Base-by-base conservation (phyloP, 2,113 vertebrate species). In the Copsychus sechellarum region DNA sequence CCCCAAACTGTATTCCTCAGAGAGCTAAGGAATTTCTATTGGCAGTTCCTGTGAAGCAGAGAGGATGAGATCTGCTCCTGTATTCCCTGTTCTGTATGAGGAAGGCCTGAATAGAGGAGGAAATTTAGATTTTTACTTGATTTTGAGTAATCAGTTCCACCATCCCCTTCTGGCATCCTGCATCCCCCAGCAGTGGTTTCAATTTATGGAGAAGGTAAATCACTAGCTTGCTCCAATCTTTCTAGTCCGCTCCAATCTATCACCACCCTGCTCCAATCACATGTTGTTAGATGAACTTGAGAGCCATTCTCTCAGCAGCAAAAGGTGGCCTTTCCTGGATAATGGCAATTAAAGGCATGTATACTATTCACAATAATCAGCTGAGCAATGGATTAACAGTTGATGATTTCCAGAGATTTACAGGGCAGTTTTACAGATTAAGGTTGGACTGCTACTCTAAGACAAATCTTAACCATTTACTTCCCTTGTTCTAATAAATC, bases 101-200 rank as follows among this genome's bases (percentile, higher is more conserved):
- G 77, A 86, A 82, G 51, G 25, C 38, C 51, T 88, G 29, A 73
- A 12, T 14, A 80, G 45, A 65, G 47, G 25, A 86, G 70, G 45
- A 90, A 92, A 88, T 83, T 73, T 45, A 88, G 67, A 86, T 70
- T 86, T 76, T 86, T 22, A 88, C 28, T 70, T 72, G 64, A 81
- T 88, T 92, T 91, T 73, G 18, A 4, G 5, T 73, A 76, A 84
- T 81, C 80, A 70, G 38, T 65, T 86, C 43, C 79, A 88, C 53
- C 24, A 64, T 21, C 8, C 15, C 11, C 4, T 93, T 61, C 84
- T 93, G 42, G 48, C 17, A 8, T 43, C 36, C 51, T 71, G 40
- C 36, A 29, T 90, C 6, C 24, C 11, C 12, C 20, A 47, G 62
- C n/a, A 23, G 9, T 69, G 67, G 21, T 84, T 94, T 81, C 54